Evolutionary conservation across 2,797 vertebrate species (phyloP).

Genomic region (Enteromius anoplus): DNA sequence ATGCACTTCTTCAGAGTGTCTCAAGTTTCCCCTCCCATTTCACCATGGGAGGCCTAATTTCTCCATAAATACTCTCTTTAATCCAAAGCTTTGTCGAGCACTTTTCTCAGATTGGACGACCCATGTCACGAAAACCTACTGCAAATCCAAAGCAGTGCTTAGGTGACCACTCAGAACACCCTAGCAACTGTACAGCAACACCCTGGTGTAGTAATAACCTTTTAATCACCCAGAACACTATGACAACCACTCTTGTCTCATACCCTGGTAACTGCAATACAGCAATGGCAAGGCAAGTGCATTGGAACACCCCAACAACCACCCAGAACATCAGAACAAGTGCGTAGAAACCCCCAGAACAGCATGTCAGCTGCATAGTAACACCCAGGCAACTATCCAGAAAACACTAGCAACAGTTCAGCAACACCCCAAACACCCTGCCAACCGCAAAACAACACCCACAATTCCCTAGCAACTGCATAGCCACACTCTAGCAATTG

Average conservation of each 20-base stretch:
- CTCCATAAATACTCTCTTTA: neutral
- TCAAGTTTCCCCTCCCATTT: slow-evolving; percentile 14
- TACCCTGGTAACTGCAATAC: neutral
- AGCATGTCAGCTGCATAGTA: neutral
- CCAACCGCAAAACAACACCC: too few species aligned
- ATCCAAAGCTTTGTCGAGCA: slow-evolving; percentile 3
- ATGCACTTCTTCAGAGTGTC: neutral
- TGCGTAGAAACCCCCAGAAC: neutral
- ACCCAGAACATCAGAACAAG: neutral
- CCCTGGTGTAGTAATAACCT: neutral
- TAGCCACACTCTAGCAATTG: neutral
- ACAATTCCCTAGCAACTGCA: neutral
- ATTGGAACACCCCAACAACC: neutral
- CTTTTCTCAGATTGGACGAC: neutral
- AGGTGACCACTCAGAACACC: neutral
- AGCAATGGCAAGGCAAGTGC: neutral
- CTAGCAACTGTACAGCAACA: neutral
- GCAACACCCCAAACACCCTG: neutral
- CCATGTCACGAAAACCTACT: neutral
- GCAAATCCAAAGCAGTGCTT: neutral
- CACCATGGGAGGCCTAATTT: slow-evolving; percentile 1
- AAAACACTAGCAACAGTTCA: neutral
- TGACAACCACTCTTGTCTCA: neutral
- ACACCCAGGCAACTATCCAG: neutral
- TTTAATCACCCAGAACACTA: neutral